Base-by-base conservation (phyloP, 2,888 invertebrate genomes). In the Mimachlamys varia region DNA sequence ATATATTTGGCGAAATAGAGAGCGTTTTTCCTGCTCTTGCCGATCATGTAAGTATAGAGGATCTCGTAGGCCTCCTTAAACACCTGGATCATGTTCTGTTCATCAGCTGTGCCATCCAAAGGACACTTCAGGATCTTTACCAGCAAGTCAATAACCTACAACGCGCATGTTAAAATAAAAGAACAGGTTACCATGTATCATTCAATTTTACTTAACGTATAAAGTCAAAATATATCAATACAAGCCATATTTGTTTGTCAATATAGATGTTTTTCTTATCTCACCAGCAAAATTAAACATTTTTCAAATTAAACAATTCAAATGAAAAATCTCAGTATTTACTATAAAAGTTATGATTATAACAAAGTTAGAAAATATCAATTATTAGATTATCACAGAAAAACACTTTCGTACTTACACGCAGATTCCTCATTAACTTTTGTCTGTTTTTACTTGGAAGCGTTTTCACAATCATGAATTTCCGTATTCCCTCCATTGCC, bases 1-100 rank as follows among this genome's bases (percentile, higher is more conserved):
- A 97, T 96, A 93, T 97, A 96, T 92, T 97, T 96, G 91, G 96
- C 97, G 92, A 97, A 96, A 94, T 97, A 97, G 88, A 97, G 95
- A 19, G 96, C 96, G 93, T 97, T 97, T 91, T 97, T 97, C 37
- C 97, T 93, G 89, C 96, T 97, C 92, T 96, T 95, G 37, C 97
- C 97, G 19, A 96, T 95, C 96, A 97, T 96, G 94, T 97, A 97
- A 0, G 96, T 96, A 92, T 96, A 96, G 15, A 97, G 95, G 38
- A 96, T 95, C 90, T 96, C 96, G 90, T 96, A 96, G 37, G 96
- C 96, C 88, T 95, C 96, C 92, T 96, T 96, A 93, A 96, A 96
- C n/a, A 96, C 96, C 55, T 95, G 95, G 87, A 96, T 95, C 90
- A 96, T 94, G 93, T 96, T 96, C 49, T 94, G 94, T 91, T 96